Evolutionary conservation across 2,888 invertebrate genomes (phyloP), one percentile per base, ranked within the genome.

Genomic region (Melinaea marsaeus): DNA sequence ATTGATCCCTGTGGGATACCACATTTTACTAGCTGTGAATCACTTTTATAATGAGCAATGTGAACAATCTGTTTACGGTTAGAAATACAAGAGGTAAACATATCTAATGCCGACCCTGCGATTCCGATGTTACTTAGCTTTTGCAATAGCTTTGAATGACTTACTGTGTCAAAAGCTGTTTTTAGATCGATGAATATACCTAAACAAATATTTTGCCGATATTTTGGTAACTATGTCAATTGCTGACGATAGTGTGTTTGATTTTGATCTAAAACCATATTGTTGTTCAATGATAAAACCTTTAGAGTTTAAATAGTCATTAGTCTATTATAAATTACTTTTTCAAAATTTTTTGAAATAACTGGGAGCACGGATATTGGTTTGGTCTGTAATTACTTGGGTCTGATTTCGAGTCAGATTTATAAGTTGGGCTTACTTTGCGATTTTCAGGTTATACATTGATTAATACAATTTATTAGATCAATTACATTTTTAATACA

Each of bases 321-420:
- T 42, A 60, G 22, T 34, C 60, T 42, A 9, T 35, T 60, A 51
- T 60, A 46, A 33, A 60, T 32, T 13, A 46, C 22, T 13, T 55
- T 60, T 55, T 60, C 60, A 32, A 55, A 45, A 32, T 55, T 60
- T 55, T 60, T 60, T 46, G 55, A 60, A 4, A 60, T 35, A 33
- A 55, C 33, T 13, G 33, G 60, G 9, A 60, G 55, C 13, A 60
- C 45, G 11, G 55, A 60, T 22, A 60, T 60, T 22, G 60, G 55
- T 55, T 60, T 22, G 60, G 55, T 55, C 60, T 45, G 34, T 60
- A 60, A 45, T 60, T 60, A 34, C 60, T 22, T 32, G 22, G 60
- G 45, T 60, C 60, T 13, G 13, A 32, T 32, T 45, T 60, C 7
- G 55, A 45, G 33, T 46, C 60, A 32, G 60, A 42, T 55, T 60